Conservation (phyloP, 2,888 invertebrate genomes). For the Archips xylosteana region DNA sequence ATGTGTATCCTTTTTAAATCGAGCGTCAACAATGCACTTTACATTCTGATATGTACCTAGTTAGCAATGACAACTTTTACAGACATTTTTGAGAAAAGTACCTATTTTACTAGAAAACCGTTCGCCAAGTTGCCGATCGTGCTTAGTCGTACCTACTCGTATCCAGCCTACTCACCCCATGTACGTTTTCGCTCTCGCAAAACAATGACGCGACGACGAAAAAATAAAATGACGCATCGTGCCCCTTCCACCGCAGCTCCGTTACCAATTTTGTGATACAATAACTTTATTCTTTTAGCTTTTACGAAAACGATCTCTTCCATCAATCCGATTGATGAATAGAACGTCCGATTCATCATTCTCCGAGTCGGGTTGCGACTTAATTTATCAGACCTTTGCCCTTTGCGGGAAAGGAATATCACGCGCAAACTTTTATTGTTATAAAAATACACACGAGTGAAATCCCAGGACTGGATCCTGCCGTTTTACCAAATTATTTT, state of each 20-base stretch:
- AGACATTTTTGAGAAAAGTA: too few relatives aligned
- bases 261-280: constrained; percentile 8
- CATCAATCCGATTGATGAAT: constrained; percentile 19
- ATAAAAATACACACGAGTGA: neutral
- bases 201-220: neutral
- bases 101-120: too few relatives aligned
- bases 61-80: too few relatives aligned
- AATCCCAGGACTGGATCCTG: neutral
- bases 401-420: neutral
- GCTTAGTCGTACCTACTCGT: too few relatives aligned
- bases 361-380: constrained; percentile 11
- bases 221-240: neutral
- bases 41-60: too few relatives aligned
- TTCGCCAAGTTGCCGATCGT: too few relatives aligned
- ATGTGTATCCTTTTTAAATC: too few relatives aligned
- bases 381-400: constrained; percentile 16
- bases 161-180: too few relatives aligned
- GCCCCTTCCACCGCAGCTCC: neutral
- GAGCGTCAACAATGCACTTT: too few relatives aligned
- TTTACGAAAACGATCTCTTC: constrained; percentile 9
- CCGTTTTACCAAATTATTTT: neutral
- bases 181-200: neutral
- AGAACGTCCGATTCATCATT: constrained; percentile 15
- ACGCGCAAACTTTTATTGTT: neutral
- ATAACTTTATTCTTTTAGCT: constrained; percentile 12